Evolutionary conservation across 1,140 invertebrate species (phyloP).

Genomic region (Pseudachorutes palmiensis): DNA sequence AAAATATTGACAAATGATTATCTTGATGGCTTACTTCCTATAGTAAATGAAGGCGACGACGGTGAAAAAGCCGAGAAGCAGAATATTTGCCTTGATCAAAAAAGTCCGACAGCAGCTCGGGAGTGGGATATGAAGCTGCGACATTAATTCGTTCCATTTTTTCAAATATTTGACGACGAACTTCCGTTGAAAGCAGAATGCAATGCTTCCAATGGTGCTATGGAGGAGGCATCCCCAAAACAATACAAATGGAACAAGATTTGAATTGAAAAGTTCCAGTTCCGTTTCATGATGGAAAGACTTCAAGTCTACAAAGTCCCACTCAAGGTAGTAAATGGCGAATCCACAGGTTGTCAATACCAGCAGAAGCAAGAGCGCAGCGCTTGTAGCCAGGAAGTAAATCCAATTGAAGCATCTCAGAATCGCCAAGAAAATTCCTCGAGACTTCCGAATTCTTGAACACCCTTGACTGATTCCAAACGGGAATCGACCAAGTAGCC

Average conservation of each 20-base stretch:
- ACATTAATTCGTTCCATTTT: slow-evolving; percentile 26
- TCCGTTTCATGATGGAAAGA: not conserved
- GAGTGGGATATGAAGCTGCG: slow-evolving; percentile 17
- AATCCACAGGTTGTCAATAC: slow-evolving; percentile 20
- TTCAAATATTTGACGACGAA: slow-evolving; percentile 23
- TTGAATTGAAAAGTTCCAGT: slow-evolving; percentile 14
- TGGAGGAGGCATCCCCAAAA: slow-evolving; percentile 34
- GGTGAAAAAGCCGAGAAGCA: slow-evolving; percentile 22
- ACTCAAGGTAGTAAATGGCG: slow-evolving; percentile 14
- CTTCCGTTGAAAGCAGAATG: slow-evolving; percentile 21
- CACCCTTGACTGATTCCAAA: not conserved
- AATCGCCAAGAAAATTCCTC: not conserved
- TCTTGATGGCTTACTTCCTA: slow-evolving; percentile 16
- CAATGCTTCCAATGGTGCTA: slow-evolving; percentile 19
- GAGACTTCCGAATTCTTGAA: no score
- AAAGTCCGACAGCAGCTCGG: slow-evolving; percentile 18
- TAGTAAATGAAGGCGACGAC: slow-evolving; percentile 15
- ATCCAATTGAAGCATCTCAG: slow-evolving; percentile 19
- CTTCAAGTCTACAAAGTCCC: slow-evolving; percentile 9
- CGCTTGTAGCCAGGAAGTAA: slow-evolving; percentile 27
- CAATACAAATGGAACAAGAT: slow-evolving; percentile 33
- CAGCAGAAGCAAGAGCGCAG: slow-evolving; percentile 18
- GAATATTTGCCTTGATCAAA: slow-evolving; percentile 21
- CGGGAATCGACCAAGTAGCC: not conserved
- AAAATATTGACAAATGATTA: slow-evolving; percentile 5